Conservation (phyloP, 2,888 invertebrate species). For the Agonopterix alstromeriana region DNA sequence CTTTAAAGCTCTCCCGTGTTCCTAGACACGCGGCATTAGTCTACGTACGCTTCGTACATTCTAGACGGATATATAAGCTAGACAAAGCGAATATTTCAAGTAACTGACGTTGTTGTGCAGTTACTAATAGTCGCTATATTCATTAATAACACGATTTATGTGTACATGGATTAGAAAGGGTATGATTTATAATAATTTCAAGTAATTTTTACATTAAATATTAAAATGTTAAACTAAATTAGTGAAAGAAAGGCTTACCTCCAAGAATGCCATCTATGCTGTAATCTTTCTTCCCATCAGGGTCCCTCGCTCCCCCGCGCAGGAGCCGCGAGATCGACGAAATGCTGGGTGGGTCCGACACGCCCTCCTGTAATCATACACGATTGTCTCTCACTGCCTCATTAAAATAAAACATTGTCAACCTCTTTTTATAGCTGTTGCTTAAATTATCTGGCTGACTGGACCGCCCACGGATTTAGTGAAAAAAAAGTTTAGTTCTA, state of each 20-base stretch:
- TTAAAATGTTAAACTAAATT: too few species aligned
- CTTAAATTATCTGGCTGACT: constrained; percentile 15
- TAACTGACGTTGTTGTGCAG: too few species aligned
- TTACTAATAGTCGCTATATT: too few species aligned
- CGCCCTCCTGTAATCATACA: constrained; percentile 82
- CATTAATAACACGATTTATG: too few species aligned
- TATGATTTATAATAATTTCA: too few species aligned
- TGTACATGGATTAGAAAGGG: too few species aligned
- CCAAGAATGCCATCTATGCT: constrained; percentile 91
- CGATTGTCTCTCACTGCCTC: constrained; percentile 18
- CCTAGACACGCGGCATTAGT: too few species aligned
- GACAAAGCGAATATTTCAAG: too few species aligned
- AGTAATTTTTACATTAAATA: too few species aligned
- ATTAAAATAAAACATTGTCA: constrained; percentile 13
- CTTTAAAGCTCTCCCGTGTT: constrained; percentile 1
- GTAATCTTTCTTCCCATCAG: constrained; percentile 91
- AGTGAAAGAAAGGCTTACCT: constrained; percentile 66
- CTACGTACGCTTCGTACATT: too few species aligned
- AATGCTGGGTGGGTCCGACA: constrained; percentile 96
- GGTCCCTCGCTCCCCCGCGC: constrained; percentile 86
- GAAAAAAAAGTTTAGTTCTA: constrained; percentile 17
- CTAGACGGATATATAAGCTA: too few species aligned
- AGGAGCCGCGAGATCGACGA: constrained; percentile 94
- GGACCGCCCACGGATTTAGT: constrained; percentile 14
- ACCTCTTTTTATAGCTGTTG: constrained; percentile 13